Evolutionary conservation across 2,888 invertebrate species (phyloP).

Genomic region (Ectropis crepuscularia): DNA sequence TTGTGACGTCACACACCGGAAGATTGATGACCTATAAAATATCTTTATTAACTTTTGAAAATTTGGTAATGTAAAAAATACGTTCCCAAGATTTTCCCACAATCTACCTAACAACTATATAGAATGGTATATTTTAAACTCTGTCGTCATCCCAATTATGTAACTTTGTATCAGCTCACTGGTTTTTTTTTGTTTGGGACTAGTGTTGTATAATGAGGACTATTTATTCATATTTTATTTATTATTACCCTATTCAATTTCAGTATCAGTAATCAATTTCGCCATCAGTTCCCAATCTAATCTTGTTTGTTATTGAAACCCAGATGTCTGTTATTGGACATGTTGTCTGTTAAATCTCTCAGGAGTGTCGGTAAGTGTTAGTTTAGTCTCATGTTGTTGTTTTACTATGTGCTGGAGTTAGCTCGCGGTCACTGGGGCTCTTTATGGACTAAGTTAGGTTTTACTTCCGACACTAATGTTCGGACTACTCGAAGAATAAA

Average conservation of each 20-base stretch:
- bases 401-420: not conserved
- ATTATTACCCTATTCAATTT: not conserved
- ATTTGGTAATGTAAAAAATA: too few relatives aligned
- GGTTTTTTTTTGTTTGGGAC: too few relatives aligned
- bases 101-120: too few relatives aligned
- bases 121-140: too few relatives aligned
- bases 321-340: slow-evolving; percentile 31
- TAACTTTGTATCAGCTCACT: too few relatives aligned
- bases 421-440: slow-evolving; percentile 2
- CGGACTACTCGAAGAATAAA: not conserved
- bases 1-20: too few relatives aligned
- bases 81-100: too few relatives aligned
- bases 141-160: too few relatives aligned
- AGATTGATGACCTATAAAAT: too few relatives aligned
- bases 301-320: slow-evolving; percentile 51
- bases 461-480: not conserved
- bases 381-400: slow-evolving; percentile 15
- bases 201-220: too few relatives aligned
- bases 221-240: too few relatives aligned
- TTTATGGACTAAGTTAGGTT: not conserved
- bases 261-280: not conserved
- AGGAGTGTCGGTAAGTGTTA: slow-evolving; percentile 24
- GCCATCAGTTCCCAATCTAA: slow-evolving; percentile 16
- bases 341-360: slow-evolving; percentile 27
- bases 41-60: too few relatives aligned